Evolutionary conservation across 2,888 invertebrate species (phyloP).

Genomic region (Acanthococcus lagerstroemiae): DNA sequence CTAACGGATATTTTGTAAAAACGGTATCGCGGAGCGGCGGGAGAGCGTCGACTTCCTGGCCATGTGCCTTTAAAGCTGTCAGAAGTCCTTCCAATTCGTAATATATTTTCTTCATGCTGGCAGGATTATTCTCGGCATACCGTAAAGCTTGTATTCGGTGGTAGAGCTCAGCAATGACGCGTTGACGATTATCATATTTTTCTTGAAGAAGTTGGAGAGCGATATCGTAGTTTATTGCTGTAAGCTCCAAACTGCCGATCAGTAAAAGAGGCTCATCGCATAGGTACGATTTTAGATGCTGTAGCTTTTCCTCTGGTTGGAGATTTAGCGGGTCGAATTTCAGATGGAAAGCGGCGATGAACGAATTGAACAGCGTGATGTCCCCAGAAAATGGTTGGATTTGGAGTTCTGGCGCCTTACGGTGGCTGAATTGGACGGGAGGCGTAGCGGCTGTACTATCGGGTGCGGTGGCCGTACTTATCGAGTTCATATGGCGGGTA

Average conservation of each 20-base stretch:
- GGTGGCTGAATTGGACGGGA: background rate
- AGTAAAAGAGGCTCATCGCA: background rate
- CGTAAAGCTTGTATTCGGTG: background rate
- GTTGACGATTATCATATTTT: background rate
- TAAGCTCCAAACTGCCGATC: background rate
- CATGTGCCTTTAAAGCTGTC: background rate
- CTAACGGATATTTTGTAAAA: background rate
- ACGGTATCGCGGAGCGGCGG: background rate
- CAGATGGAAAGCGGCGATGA: background rate
- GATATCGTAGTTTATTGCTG: background rate
- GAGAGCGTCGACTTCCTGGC: background rate
- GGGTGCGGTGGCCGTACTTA: background rate
- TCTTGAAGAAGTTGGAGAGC: background rate
- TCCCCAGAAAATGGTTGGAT: background rate
- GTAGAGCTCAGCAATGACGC: background rate
- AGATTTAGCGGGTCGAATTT: background rate
- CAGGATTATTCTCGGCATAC: background rate
- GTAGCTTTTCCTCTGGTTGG: background rate
- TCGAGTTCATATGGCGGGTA: rapidly evolving
- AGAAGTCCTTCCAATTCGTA: background rate
- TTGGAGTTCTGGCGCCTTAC: background rate
- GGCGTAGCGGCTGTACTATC: background rate
- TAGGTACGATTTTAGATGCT: background rate
- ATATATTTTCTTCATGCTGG: background rate
- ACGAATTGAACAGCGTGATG: background rate